Evolutionary conservation across 1,140 invertebrate species (phyloP), one percentile per base, ranked within the genome.

Genomic region (Pseudomyrmex gracilis): DNA sequence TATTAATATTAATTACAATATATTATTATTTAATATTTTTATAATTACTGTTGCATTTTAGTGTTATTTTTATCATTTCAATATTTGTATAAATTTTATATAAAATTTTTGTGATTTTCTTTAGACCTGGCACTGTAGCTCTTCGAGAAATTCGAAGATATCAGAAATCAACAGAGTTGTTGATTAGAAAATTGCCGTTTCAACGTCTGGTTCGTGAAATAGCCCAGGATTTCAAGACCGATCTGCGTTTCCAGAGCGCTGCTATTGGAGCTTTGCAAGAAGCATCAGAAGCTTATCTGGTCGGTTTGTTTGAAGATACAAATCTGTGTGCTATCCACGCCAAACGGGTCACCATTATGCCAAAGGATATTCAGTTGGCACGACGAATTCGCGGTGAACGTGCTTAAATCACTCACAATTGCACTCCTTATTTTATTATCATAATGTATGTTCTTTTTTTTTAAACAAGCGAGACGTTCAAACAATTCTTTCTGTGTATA

Each of bases 271-370:
- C 97, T 70, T 93, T 97, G 67, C 96, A 96, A 93, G 97, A 98
- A 95, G 97, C 97, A 2, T 96, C 96, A 80, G 97, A 98, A 92
- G 97, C 98, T 24, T 98, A 98, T 91, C 92, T 98, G 78, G 97
- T 98, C 9, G 97, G 97, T 89, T 95, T 98, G 15, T 98, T 98
- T 94, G 98, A 98, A 96, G 97, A 98, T 94, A 98, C 98, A 83
- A 98, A 98, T 94, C 95, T 98, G 95, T 98, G 98, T 95, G 98
- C 98, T 86, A 98, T 98, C 93, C 98, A 98, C 93, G 98, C 98
- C 85, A 98, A 98, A 93, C 96, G 98, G 92, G 98, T 99, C 47
- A 99, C 98, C 87, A 98, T 99, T 93, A 98, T 98, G 98, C 98
- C 98, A 71, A 98, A 98, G 95, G 98, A 99, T 92, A 99, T 99